Conservation (phyloP, 2,888 invertebrate species). For the Danaus chrysippus region DNA sequence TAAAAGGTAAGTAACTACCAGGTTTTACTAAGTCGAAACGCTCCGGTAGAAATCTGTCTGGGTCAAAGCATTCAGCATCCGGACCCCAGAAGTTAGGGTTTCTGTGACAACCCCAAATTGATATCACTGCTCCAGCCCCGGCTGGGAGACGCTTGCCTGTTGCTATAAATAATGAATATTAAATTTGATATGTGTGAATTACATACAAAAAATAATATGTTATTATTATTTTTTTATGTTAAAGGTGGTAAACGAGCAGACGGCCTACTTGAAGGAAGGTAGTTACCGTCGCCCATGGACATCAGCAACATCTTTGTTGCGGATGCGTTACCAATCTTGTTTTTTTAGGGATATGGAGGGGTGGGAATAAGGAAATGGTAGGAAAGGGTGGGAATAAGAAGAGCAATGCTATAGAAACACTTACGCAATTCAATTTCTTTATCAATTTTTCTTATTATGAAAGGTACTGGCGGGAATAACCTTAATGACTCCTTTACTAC, state of each 20-base stretch:
- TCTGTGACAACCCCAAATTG: constrained; percentile 74
- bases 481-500: constrained; percentile 65
- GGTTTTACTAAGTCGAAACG: constrained; percentile 56
- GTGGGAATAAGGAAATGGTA: too few species aligned
- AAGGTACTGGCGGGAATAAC: constrained; percentile 65
- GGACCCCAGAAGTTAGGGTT: constrained; percentile 80
- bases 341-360: too few species aligned
- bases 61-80: constrained; percentile 80
- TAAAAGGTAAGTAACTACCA: constrained; percentile 74
- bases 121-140: constrained; percentile 67
- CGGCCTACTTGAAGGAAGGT: too few species aligned
- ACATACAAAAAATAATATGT: not conserved
- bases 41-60: constrained; percentile 80
- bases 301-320: too few species aligned
- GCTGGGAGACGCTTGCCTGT: constrained; percentile 64
- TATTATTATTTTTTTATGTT: too few species aligned
- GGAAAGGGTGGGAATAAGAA: too few species aligned
- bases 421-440: constrained; percentile 61
- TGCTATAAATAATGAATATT: constrained; percentile 40
- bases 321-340: too few species aligned
- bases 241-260: too few species aligned
- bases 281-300: too few species aligned
- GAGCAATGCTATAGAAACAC: too few species aligned
- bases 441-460: constrained; percentile 62
- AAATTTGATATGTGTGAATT: not conserved